Evolutionary conservation across 2,888 invertebrate species (phyloP), one percentile per base, ranked within the genome.

Genomic region (Neoscelio sp.): DNA sequence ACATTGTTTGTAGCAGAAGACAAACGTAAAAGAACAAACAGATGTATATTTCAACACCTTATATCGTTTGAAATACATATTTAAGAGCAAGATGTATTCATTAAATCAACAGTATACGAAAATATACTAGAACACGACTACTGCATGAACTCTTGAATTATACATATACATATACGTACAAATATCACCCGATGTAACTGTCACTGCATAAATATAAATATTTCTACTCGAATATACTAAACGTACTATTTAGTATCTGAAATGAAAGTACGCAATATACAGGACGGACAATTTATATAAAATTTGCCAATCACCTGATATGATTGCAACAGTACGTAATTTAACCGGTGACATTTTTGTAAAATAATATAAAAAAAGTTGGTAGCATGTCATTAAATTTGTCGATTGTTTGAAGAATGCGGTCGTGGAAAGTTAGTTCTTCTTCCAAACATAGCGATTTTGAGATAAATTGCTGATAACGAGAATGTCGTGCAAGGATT

Each of bases 401-500:
- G 13, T 58, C 56, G 7, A 44, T 13, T 44, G 48, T 58, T 58
- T 64, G 40, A 65, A 58, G 48, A 18, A 65, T 50, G 50, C 17
- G 65, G 30, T 48, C 30, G 28, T 7, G 28, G 8, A 13, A 20
- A 46, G 20, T 48, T 18, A n/a, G 35, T 48, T 65, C 56, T 33
- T 56, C 42, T 65, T 30, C 18, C 50, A 35, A 50, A 33, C 58
- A 23, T 44, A 60, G 52, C 60, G 44, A 60, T 52, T 62, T 40
- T 60, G 60, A 35, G 75, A 75, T 75, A 67, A 67, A 75, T 75
- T 67, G 67, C 60, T 52, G 67, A 75, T 75, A 75, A 67, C 33
- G 50, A 33, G 30, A 17, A 67, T 60, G 75, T 75, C 60, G 67
- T 33, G 28, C 60, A 18, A 60, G 67, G 15, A 75, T 75, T 44